These are phyloP conservation scores for silkworm (Bombyx mori) DNA, from an alignment of 1,140 invertebrate genomes.

Conservation along the genomic window ASM3026992v2 NC_085117.1:1898001-1898500, in stretches of 20 bases:
- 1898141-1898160: conserved; percentile 49
- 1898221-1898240: conserved; percentile 59
- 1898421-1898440: conserved; percentile 57
- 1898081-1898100: conserved; percentile 49
- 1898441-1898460: conserved; percentile 44
- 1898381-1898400: conserved; percentile 50
- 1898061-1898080: conserved; percentile 50
- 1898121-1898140: conserved; percentile 51
- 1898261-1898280: conserved; percentile 31
- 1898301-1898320: conserved; percentile 45
- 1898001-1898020: conserved; percentile 43
- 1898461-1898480: conserved; percentile 43
- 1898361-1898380: conserved; percentile 37
- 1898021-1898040: conserved; percentile 58
- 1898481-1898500: conserved; percentile 38
- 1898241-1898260: conserved; percentile 54
- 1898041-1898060: conserved; percentile 64
- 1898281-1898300: conserved; percentile 39
- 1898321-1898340: conserved; percentile 45
- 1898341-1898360: conserved; percentile 44
- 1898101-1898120: conserved; percentile 57
- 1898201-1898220: conserved; percentile 48
- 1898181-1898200: conserved; percentile 60
- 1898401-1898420: conserved; percentile 55
- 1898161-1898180: conserved; percentile 59